Base-by-base conservation (phyloP, 2,797 vertebrate genomes). In the Cryptoprocta ferox region DNA sequence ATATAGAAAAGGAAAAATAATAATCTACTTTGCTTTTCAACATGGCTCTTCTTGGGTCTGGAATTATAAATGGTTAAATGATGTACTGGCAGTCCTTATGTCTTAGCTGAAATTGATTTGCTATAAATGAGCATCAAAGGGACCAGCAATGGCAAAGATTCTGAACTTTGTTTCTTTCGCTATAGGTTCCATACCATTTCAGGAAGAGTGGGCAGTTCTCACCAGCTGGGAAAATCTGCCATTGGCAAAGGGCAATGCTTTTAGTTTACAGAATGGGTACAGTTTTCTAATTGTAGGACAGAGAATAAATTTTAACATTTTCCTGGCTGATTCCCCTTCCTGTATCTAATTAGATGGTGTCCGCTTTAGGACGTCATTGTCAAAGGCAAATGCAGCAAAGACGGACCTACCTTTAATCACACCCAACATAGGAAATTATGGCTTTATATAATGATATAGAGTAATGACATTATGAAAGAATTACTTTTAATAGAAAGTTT, bases 401-500 rank as follows among this genome's bases (percentile, higher is more conserved):
- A 11, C 35, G 1, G 18, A 7, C 48, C 4, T 50, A 56, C 50
- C 24, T 85, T 94, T 65, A 61, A 45, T 88, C 50, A 85, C 2
- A 42, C 12, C 26, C 24, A 61, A 56, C 30, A 26, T 30, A 1
- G 39, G 16, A 68, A 88, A 70, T 2, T 79, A 13, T 16, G n/a
- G 5, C 24, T 48, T 92, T 97, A 48, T 35, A 13, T 93, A 94
- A 75, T 89, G 48, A 65, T 79, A 85, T 71, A 75, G 42, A 53
- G 1, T 61, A 70, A 76, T 73, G 39, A 76, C 45, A 93, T 93
- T 61, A 45, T 89, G 3, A 59, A 80, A 93, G 93, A 87, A 65
- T n/a, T 65, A 35, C 75, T 83, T 89, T 87, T 88, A 87, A n/a
- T 80, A 94, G 65, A 59, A 86, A 28, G 8, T 89, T 89, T 78